phyloP scores from a whole-genome alignment of 2,113 vertebrate genomes.

The Acrocephalus arundinaceus region DNA sequence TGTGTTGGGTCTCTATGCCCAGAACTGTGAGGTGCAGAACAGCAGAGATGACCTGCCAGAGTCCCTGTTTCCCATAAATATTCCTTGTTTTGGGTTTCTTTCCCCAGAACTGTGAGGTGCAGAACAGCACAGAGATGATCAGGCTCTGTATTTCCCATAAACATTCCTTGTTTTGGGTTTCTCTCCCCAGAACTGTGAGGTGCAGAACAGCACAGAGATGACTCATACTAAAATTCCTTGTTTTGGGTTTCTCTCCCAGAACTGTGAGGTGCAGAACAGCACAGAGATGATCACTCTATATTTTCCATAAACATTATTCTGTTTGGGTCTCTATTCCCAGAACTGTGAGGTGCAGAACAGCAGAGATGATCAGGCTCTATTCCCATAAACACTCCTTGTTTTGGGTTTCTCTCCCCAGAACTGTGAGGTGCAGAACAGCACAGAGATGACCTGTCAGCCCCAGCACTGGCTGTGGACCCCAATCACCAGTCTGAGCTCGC shows the following conservation, averaged over 20 bases:
- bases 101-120: conserved; percentile 77
- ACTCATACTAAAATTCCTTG: neutral
- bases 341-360: conserved; percentile 69
- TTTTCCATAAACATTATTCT: neutral
- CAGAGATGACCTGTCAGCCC: conserved; percentile 94
- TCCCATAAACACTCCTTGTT: no score
- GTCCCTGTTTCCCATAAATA: rapidly evolving
- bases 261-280: conserved; percentile 87
- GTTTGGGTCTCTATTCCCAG: conserved; percentile 26
- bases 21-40: no score
- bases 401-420: conserved; percentile 70
- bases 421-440: conserved; percentile 88
- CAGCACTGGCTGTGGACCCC: conserved; percentile 82
- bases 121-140: neutral
- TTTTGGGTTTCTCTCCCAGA: conserved; percentile 53
- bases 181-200: conserved; percentile 76
- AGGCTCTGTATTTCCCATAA: conserved; percentile 69
- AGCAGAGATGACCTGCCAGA: no score
- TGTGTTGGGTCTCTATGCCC: no score
- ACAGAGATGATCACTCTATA: conserved; percentile 86
- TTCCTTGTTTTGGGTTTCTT: neutral
- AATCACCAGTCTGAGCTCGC: conserved; percentile 82
- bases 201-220: conserved; percentile 78
- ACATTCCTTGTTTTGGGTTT: neutral
- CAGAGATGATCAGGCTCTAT: no score